These are phyloP conservation scores for Ornithorhynchus anatinus DNA, from an alignment of 2,113 vertebrate species.

Conservation along the genomic window DNA sequence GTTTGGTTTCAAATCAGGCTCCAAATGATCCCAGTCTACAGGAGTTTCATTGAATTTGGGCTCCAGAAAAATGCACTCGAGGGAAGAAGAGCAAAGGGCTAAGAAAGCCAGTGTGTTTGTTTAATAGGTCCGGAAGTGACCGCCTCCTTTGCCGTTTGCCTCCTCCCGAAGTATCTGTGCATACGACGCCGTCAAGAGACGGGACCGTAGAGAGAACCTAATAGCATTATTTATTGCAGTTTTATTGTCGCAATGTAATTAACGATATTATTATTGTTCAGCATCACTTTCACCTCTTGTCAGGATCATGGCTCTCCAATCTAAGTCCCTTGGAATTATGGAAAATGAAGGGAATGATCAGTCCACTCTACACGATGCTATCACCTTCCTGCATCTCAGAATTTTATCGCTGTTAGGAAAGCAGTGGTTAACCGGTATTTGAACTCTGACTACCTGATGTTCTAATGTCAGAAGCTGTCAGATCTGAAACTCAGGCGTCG, in stretches of 20 bases:
- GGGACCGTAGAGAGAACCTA: slow-evolving; percentile 49
- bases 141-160: too few species aligned
- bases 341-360: slow-evolving; percentile 45
- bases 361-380: slow-evolving; percentile 29
- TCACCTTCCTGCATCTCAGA: slow-evolving; percentile 14
- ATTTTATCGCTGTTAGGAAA: slow-evolving; percentile 16
- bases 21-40: too few species aligned
- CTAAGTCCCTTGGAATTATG: slow-evolving; percentile 49
- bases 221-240: slow-evolving; percentile 62
- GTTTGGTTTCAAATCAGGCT: too few species aligned
- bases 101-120: too few species aligned
- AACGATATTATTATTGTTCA: slow-evolving; percentile 62
- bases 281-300: slow-evolving; percentile 55
- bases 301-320: slow-evolving; percentile 39
- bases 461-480: neutral
- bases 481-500: neutral
- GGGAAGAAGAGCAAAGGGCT: too few species aligned
- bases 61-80: too few species aligned
- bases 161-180: slow-evolving; percentile 46
- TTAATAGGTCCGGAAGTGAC: too few species aligned
- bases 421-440: slow-evolving; percentile 2
- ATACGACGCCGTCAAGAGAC: slow-evolving; percentile 58
- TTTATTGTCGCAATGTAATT: slow-evolving; percentile 62
- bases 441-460: neutral
- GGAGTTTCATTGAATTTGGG: too few species aligned